A percentile compares a stretch with the other conserved stretches of the same genome.
phyloP scores from a whole-genome alignment of 2,113 vertebrate species.

The Poicephalus gulielmi region DNA sequence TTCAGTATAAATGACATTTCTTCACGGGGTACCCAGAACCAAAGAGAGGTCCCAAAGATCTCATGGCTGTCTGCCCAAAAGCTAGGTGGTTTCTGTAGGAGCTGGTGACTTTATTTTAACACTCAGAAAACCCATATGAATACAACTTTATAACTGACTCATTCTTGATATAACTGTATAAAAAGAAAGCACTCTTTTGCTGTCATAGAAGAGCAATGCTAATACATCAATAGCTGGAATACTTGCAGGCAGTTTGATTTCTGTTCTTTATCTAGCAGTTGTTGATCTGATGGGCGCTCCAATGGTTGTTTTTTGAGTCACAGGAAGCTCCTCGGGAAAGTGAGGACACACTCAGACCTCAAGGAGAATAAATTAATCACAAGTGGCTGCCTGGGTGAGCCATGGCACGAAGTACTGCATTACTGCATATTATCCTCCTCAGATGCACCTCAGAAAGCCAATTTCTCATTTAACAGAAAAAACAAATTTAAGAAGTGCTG shows the following conservation, averaged over 20 bases:
- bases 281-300: neutral
- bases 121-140: neutral
- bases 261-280: neutral
- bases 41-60: neutral
- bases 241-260: neutral
- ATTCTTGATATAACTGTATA: neutral
- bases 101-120: neutral
- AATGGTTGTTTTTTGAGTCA: neutral
- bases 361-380: neutral
- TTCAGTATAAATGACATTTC: neutral
- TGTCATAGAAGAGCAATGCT: neutral
- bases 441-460: neutral
- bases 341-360: neutral
- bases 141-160: neutral
- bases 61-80: neutral
- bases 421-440: neutral
- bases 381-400: neutral
- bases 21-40: neutral
- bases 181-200: neutral
- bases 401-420: rapidly evolving
- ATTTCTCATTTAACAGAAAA: neutral
- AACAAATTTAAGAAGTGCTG: neutral
- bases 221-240: neutral
- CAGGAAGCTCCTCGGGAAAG: neutral
- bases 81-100: neutral